Evolutionary conservation across 2,888 invertebrate species (phyloP).

Genomic region (Eupithecia abbreviata): DNA sequence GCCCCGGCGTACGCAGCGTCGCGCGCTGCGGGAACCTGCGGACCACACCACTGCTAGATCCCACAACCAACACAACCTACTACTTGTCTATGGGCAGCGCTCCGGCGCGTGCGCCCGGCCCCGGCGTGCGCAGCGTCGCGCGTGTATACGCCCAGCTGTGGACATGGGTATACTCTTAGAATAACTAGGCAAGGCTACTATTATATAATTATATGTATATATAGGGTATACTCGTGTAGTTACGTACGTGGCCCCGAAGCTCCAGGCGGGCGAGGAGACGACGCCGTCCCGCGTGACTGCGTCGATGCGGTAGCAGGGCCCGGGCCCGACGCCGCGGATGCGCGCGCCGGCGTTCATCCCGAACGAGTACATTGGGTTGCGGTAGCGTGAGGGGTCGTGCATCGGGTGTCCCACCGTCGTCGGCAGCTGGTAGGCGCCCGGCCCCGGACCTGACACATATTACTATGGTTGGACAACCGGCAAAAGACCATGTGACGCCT

Average conservation of each 20-base stretch:
- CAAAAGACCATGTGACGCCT: too few relatives aligned
- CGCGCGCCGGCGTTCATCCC: conserved; percentile 72
- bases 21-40: conserved; percentile 57
- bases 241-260: conserved; percentile 70
- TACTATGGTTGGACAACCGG: neutral
- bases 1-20: conserved; percentile 81
- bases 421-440: conserved; percentile 86
- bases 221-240: neutral
- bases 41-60: conserved; percentile 1
- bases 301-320: conserved; percentile 77
- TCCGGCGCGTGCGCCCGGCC: too few relatives aligned
- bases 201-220: too few relatives aligned
- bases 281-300: conserved; percentile 70
- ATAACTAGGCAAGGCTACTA: too few relatives aligned
- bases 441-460: conserved; percentile 85
- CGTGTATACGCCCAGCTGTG: neutral
- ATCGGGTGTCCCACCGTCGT: conserved; percentile 83
- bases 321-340: conserved; percentile 75
- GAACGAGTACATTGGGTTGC: conserved; percentile 87
- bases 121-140: too few relatives aligned
- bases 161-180: neutral
- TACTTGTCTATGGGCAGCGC: too few relatives aligned
- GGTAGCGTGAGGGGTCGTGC: conserved; percentile 85
- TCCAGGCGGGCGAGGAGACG: conserved; percentile 81
- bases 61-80: too few relatives aligned